These are phyloP conservation scores for Limenitis camilla DNA, from an alignment of 2,888 invertebrate genomes.

Conservation along the genomic window DNA sequence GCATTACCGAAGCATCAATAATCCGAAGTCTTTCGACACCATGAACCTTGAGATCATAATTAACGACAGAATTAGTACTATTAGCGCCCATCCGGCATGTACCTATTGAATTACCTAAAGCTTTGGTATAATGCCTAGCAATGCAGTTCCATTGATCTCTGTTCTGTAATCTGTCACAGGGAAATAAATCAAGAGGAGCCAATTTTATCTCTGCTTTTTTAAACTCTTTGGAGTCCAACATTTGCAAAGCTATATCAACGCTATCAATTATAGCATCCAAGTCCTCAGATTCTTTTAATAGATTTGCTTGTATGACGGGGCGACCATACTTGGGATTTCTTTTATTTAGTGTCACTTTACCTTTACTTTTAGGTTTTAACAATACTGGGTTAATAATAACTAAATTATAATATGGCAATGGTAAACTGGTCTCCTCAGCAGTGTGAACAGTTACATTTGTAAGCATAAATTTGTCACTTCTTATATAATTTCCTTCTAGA, in stretches of 20 bases:
- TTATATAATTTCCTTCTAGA: constrained; percentile 61
- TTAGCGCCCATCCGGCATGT: constrained; percentile 67
- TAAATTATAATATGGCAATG: constrained; percentile 63
- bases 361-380: constrained; percentile 61
- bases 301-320: constrained; percentile 62
- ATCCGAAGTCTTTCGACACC: constrained; percentile 63
- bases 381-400: constrained; percentile 59
- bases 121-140: constrained; percentile 65
- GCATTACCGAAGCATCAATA: constrained; percentile 66
- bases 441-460: constrained; percentile 58
- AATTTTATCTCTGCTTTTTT: constrained; percentile 61
- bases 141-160: constrained; percentile 70
- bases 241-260: constrained; percentile 61
- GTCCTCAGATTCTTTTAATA: constrained; percentile 63
- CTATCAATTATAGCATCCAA: constrained; percentile 61
- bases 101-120: constrained; percentile 61
- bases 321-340: constrained; percentile 65
- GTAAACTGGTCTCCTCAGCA: constrained; percentile 57
- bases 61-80: constrained; percentile 56
- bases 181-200: constrained; percentile 61
- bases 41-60: constrained; percentile 56
- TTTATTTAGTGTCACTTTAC: constrained; percentile 59
- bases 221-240: constrained; percentile 63
- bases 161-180: constrained; percentile 58
- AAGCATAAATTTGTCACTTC: constrained; percentile 66